Conservation (phyloP, 2,888 invertebrate genomes). For the Bimastos eiseni region DNA sequence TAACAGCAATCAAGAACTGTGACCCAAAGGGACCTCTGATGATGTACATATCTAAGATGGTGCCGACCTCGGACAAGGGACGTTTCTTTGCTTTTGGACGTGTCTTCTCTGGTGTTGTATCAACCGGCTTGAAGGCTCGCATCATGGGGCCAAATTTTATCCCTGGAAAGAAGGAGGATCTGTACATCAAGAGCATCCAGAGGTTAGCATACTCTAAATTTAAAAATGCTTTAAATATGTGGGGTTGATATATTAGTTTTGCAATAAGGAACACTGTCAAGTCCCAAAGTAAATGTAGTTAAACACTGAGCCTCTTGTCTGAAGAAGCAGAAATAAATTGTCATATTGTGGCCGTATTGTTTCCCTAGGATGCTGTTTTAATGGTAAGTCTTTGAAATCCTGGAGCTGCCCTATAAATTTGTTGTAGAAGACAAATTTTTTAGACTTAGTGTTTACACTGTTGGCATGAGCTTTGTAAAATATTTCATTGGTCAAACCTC, state of each 20-base stretch:
- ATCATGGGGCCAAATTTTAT: conserved; percentile 99
- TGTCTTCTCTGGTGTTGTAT: conserved; percentile 93
- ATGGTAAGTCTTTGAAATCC: too few species aligned
- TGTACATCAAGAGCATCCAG: conserved; percentile 98
- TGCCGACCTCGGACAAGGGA: conserved; percentile 98
- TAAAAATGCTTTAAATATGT: not conserved
- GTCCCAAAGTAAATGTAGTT: not conserved
- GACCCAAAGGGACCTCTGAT: conserved; percentile 96
- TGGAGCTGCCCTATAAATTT: too few species aligned
- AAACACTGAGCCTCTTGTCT: not conserved
- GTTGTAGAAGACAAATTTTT: too few species aligned
- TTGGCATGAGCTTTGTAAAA: too few species aligned
- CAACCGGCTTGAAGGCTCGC: conserved; percentile 73
- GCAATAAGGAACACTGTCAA: not conserved
- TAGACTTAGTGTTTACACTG: too few species aligned
- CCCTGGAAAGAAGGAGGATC: conserved; percentile 98
- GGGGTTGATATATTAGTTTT: not conserved
- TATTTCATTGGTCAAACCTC: too few species aligned
- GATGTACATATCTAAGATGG: conserved; percentile 99
- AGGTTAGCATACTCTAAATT: conserved; percentile 62
- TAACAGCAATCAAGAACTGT: conserved; percentile 75
- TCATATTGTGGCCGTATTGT: too few species aligned
- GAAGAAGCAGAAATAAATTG: too few species aligned
- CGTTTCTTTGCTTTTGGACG: conserved; percentile 99
- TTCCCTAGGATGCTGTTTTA: too few species aligned